phyloP scores from a whole-genome alignment of 2,113 vertebrate genomes.

The Empidonax traillii region DNA sequence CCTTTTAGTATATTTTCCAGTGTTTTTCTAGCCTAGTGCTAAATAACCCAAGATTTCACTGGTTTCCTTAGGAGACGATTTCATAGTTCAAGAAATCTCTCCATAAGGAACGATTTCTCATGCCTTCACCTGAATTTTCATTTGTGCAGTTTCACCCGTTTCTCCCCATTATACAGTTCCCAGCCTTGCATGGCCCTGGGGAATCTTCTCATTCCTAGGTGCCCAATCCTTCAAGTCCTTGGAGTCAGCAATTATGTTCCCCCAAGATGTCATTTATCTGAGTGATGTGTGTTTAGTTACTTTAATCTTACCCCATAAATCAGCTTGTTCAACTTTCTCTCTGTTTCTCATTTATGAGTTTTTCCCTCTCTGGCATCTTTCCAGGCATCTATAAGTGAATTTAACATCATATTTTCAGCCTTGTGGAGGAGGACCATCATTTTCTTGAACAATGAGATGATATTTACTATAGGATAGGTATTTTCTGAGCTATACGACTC shows the following conservation, averaged over 20 bases:
- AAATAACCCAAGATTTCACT: neutral
- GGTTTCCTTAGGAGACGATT: neutral
- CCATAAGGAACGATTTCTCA: neutral
- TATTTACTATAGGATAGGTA: neutral
- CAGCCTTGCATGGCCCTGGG: neutral
- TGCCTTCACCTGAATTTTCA: neutral
- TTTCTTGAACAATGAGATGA: conserved; percentile 23
- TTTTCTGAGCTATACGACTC: neutral
- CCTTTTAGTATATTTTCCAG: neutral
- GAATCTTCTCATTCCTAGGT: neutral
- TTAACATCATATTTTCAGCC: neutral
- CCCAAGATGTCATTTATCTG: conserved; percentile 8
- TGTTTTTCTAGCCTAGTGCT: neutral
- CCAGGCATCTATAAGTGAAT: neutral
- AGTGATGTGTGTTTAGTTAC: conserved; percentile 35
- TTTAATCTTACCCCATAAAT: conserved; percentile 38
- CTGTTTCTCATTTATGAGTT: conserved; percentile 29
- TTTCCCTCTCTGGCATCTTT: neutral
- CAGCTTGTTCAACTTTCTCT: conserved; percentile 17
- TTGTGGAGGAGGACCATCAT: neutral
- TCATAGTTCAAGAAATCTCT: neutral
- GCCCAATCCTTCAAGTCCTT: neutral
- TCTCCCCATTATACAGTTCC: neutral
- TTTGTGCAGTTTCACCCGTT: neutral
- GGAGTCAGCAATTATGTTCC: neutral